Conservation (phyloP, 2,797 vertebrate genomes). For the Clarias laeviceps region DNA sequence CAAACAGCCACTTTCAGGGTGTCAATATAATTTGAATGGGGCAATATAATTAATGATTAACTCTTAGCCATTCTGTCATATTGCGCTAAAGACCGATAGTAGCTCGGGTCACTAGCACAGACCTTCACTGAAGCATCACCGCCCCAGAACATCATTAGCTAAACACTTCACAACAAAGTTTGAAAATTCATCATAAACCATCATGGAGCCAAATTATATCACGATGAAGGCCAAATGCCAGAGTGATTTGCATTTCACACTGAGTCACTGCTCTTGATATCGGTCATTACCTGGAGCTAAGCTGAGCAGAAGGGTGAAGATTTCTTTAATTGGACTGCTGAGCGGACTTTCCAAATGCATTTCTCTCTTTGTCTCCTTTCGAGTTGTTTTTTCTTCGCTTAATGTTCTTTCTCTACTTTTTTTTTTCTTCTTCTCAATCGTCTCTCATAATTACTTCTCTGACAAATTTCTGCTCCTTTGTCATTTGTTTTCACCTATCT, state of each 20-base stretch:
- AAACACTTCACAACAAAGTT: neutral
- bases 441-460: slow-evolving; percentile 45
- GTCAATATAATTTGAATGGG: no score
- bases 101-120: neutral
- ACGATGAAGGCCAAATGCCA: neutral
- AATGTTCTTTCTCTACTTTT: slow-evolving; percentile 37
- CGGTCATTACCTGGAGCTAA: neutral
- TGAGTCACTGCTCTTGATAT: neutral
- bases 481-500: slow-evolving; percentile 33
- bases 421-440: slow-evolving; percentile 23
- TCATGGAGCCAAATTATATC: neutral
- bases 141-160: neutral
- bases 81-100: neutral
- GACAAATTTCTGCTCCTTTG: slow-evolving; percentile 19
- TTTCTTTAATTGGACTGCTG: neutral
- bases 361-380: slow-evolving; percentile 25
- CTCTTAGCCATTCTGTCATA: neutral
- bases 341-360: neutral
- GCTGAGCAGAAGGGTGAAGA: neutral
- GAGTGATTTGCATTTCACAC: slow-evolving; percentile 14
- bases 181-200: neutral
- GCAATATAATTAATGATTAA: neutral
- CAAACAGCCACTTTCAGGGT: no score
- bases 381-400: slow-evolving; percentile 45
- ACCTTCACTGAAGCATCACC: neutral